Percentiles rank a stretch among this genome's conserved stretches.
Conservation (phyloP, 2,797 vertebrate species). For the Pristis pectinata region DNA sequence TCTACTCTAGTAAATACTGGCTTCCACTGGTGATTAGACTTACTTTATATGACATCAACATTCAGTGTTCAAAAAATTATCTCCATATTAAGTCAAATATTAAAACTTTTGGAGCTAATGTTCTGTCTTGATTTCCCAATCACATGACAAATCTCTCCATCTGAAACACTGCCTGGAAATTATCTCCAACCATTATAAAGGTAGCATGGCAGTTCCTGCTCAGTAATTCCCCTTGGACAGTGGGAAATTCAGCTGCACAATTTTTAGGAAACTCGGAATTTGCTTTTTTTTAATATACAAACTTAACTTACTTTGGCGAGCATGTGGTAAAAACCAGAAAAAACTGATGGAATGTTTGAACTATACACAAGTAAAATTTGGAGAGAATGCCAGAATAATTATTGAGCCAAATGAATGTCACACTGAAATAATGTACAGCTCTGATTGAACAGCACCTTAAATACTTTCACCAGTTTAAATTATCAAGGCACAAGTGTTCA, state of each 20-base stretch:
- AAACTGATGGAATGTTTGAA: background rate
- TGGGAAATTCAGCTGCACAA: background rate
- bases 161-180: background rate
- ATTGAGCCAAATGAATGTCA: background rate
- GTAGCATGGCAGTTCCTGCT: background rate
- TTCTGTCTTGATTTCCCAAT: constrained; percentile 11
- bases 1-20: background rate
- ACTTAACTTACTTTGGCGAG: background rate
- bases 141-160: background rate
- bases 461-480: background rate
- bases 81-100: constrained; percentile 21
- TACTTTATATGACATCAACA: background rate
- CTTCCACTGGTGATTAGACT: background rate
- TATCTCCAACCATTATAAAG: background rate
- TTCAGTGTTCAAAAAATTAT: background rate
- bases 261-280: background rate
- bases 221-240: background rate
- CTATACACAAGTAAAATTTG: background rate
- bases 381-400: background rate
- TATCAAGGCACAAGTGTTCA: background rate
- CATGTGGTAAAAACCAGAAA: background rate
- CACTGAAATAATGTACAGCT: background rate
- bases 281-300: background rate
- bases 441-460: background rate
- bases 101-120: background rate